Conservation (phyloP, 2,113 vertebrate species). For the Gymnarchus niloticus region DNA sequence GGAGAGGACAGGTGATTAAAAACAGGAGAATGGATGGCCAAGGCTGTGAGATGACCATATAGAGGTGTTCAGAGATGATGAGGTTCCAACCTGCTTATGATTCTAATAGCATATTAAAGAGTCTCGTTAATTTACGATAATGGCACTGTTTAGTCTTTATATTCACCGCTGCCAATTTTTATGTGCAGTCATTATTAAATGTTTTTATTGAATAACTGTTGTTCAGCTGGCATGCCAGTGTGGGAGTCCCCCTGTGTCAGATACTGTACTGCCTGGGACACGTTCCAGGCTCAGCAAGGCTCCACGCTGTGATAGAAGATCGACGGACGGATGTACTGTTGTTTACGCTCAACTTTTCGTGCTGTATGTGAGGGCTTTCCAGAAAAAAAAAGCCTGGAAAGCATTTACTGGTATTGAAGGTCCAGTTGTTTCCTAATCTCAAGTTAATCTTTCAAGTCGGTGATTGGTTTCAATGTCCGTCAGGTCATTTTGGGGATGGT, state of each 20-base stretch:
- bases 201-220: slow-evolving; percentile 1
- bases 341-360: not conserved
- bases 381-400: not conserved
- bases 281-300: not conserved
- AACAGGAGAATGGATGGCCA: not conserved
- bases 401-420: not conserved
- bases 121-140: not conserved
- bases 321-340: not conserved
- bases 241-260: not conserved
- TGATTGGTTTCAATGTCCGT: not conserved
- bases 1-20: not conserved
- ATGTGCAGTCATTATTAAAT: not conserved
- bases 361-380: not conserved
- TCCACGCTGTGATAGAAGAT: not conserved
- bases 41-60: not conserved
- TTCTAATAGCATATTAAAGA: not conserved
- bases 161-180: not conserved
- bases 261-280: not conserved
- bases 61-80: not conserved
- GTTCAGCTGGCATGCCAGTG: not conserved
- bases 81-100: not conserved
- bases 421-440: not conserved
- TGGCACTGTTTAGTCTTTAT: not conserved
- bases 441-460: not conserved
- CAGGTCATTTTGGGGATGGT: not conserved